Conservation (phyloP, 2,888 invertebrate genomes). For the Orchestes rusci region DNA sequence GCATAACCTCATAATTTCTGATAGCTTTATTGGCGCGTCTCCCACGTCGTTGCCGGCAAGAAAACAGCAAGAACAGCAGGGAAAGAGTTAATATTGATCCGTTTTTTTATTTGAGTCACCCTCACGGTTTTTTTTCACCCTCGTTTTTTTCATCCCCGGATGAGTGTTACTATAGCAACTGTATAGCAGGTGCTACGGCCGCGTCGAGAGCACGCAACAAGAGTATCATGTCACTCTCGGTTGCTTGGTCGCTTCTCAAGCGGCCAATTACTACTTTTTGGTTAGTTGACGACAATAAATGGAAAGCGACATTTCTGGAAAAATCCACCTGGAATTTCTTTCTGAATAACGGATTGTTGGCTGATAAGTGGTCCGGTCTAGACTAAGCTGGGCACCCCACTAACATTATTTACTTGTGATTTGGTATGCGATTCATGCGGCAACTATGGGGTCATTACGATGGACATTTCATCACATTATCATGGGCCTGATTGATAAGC, state of each 20-base stretch:
- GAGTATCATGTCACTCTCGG: slow-evolving; percentile 43
- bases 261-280: slow-evolving; percentile 32
- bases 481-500: no score
- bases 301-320: no score
- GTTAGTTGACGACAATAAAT: slow-evolving; percentile 17
- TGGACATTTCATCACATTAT: no score
- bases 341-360: no score
- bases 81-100: slow-evolving; percentile 65
- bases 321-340: no score
- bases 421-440: no score
- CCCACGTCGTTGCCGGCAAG: slow-evolving; percentile 6
- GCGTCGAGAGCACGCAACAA: slow-evolving; percentile 46
- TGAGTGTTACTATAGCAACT: slow-evolving; percentile 60
- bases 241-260: slow-evolving; percentile 39
- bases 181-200: slow-evolving; percentile 49
- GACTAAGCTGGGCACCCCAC: no score
- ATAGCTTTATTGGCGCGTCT: no score
- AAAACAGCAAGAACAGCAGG: slow-evolving; percentile 24
- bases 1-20: no score
- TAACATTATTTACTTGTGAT: no score
- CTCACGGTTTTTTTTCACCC: slow-evolving; percentile 54
- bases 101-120: slow-evolving; percentile 56
- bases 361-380: no score
- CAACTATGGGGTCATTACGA: no score
- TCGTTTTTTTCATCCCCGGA: slow-evolving; percentile 44